Percentiles rank a stretch among this genome's conserved stretches.
Conservation (phyloP, 2,113 vertebrate species). For the Aptenodytes patagonicus region DNA sequence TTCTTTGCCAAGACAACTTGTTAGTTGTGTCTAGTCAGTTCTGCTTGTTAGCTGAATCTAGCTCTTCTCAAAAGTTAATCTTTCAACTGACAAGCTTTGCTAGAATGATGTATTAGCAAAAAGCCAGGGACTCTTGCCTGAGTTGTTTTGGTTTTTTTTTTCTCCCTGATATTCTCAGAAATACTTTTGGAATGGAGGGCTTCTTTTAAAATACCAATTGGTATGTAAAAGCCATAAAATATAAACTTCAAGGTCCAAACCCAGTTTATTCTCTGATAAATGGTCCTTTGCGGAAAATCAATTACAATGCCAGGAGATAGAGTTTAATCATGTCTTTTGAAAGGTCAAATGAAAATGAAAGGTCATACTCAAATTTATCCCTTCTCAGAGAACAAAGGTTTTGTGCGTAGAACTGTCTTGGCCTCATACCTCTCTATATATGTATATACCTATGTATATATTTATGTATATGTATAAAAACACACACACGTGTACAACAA, state of each 20-base stretch:
- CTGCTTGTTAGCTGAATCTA: not conserved
- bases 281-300: not conserved
- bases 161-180: not conserved
- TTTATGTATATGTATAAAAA: not conserved
- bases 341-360: slow-evolving; percentile 46
- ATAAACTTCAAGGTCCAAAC: not conserved
- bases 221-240: slow-evolving; percentile 35
- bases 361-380: not conserved
- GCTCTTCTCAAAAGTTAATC: not conserved
- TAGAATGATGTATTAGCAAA: not conserved
- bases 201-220: not conserved
- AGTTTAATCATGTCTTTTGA: slow-evolving; percentile 32
- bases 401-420: not conserved
- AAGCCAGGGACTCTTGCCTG: not conserved
- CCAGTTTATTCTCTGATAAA: slow-evolving; percentile 29
- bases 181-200: not conserved
- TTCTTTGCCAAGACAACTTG: not conserved
- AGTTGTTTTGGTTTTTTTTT: not conserved
- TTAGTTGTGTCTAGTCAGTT: not conserved
- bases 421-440: not conserved
- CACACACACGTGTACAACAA: not conserved
- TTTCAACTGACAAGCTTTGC: not conserved
- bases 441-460: not conserved
- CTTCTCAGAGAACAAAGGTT: not conserved
- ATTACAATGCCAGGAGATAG: not conserved